These are phyloP conservation scores for Antrozous pallidus DNA, from an alignment of 2,797 vertebrate genomes.

Conservation along the genomic window DNA sequence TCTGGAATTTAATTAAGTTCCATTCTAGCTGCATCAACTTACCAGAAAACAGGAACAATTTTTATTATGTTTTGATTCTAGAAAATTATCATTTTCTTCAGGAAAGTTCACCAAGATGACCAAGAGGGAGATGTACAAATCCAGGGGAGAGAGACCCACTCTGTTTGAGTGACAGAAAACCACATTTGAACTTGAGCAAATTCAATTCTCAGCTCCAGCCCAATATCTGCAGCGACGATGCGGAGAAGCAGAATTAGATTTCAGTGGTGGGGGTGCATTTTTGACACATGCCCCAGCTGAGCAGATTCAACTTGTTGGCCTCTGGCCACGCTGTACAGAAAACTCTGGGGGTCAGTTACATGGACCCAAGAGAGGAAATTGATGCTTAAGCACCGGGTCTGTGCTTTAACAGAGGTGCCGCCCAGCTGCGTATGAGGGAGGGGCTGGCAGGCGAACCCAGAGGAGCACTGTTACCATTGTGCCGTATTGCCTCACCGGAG, in stretches of 20 bases:
- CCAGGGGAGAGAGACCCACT: constrained; percentile 31
- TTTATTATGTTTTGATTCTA: background rate
- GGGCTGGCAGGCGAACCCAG: background rate
- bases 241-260: constrained; percentile 50
- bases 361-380: background rate
- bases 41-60: background rate
- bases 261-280: background rate
- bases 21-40: background rate
- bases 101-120: background rate
- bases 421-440: too few species aligned
- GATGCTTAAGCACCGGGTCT: background rate
- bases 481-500: background rate
- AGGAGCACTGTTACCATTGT: background rate
- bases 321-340: too few species aligned
- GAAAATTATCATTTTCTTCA: background rate
- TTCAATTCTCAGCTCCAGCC: constrained; percentile 72
- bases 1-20: background rate
- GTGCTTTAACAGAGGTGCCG: background rate
- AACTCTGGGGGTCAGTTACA: background rate
- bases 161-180: constrained; percentile 64
- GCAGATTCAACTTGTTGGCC: background rate
- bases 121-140: background rate
- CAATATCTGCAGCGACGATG: constrained; percentile 62
- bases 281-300: background rate
- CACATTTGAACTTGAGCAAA: constrained; percentile 73